Evolutionary conservation across 2,797 vertebrate species (phyloP), one percentile per base, ranked within the genome.

Genomic region (Melanotaenia boesemani): DNA sequence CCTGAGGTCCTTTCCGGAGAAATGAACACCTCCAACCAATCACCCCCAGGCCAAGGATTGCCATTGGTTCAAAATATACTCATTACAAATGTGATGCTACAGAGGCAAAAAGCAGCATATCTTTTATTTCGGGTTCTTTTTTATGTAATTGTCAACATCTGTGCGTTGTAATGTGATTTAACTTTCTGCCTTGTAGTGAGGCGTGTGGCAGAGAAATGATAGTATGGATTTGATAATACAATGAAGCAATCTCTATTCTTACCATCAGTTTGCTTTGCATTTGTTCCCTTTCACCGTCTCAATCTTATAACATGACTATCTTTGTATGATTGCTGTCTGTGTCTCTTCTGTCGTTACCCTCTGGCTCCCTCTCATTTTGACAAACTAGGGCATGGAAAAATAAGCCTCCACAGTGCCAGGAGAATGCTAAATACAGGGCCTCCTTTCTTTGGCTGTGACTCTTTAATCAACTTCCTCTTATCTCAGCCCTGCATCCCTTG

Each of bases 381-480:
- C 86, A 89, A 93, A 93, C 85, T 91, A 80, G 91, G 89, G 88
- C 91, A 91, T 93, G 91, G 90, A 89, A 92, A 46, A 92, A 91
- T 90, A 90, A 93, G 90, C 85, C 86, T 73, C 65, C 57, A 16
- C 76, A 28, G 79, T 90, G 91, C 91, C 84, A 87, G 81, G 79
- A 82, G 89, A 91, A 93, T 92, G 91, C 91, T 91, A 91, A 94
- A 92, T 88, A 86, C 89, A 63, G 86, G 83, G 63, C 77, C 75
- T 82, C 81, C 83, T 85, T 89, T 90, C 90, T 90, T 83, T 79
- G 80, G 81, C 86, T 75, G 67, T 74, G 84, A 79, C 83, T 91
- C 89, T 90, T 92, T 92, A 91, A 94, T 93, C 93, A 92, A 90
- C 90, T 90, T 87, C 64, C 75, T 87, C 90, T 91, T 93, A 94